These are phyloP conservation scores for Platynereis dumerilii DNA, from an alignment of 2,888 invertebrate species.

Conservation along the genomic window DNA sequence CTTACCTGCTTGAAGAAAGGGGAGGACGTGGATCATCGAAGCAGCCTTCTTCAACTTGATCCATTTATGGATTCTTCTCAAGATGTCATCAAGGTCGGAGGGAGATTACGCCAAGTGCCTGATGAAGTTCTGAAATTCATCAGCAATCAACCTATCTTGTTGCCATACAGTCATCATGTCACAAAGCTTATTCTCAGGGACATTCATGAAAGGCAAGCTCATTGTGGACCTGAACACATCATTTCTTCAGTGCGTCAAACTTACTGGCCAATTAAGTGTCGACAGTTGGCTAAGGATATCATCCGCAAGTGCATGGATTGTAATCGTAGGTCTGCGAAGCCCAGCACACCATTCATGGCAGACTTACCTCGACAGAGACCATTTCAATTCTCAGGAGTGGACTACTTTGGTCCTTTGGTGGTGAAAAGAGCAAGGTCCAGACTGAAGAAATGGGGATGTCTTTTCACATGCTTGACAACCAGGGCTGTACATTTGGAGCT, in stretches of 20 bases:
- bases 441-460: conserved; percentile 40
- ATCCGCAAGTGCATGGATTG: no score
- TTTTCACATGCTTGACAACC: conserved; percentile 33
- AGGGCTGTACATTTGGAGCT: no score
- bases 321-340: no score
- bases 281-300: no score
- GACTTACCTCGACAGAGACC: conserved; percentile 40
- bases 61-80: conserved; percentile 27
- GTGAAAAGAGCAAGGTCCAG: conserved; percentile 41
- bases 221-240: conserved; percentile 40
- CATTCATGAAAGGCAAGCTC: conserved; percentile 32
- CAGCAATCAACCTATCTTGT: conserved; percentile 26
- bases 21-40: no score
- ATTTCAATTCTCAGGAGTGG: conserved; percentile 40
- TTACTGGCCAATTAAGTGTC: no score
- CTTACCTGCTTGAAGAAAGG: background rate
- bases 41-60: no score
- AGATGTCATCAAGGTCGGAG: conserved; percentile 31
- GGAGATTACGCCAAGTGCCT: conserved; percentile 15
- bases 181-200: conserved; percentile 30
- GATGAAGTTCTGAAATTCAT: conserved; percentile 3
- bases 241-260: conserved; percentile 35
- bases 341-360: conserved; percentile 36
- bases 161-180: conserved; percentile 23
- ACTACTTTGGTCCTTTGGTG: conserved; percentile 44